Percentiles rank a stretch among this genome's conserved stretches.
Conservation (phyloP, 2,888 invertebrate genomes). For the Diaperis boleti region DNA sequence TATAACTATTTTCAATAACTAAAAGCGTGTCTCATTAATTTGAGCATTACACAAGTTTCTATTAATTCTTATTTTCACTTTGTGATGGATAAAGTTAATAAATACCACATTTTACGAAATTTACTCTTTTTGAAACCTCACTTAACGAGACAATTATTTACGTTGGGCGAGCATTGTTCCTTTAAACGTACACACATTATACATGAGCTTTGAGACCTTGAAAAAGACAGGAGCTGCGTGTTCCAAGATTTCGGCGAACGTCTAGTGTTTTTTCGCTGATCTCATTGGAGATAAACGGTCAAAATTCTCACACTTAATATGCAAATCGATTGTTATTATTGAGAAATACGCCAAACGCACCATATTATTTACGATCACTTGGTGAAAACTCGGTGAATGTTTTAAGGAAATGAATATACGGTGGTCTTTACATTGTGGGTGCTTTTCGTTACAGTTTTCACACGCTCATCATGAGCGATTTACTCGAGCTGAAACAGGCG, state of each 20-base stretch:
- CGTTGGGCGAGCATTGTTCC: too few species aligned
- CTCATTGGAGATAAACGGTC: constrained; percentile 46
- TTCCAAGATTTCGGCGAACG: constrained; percentile 39
- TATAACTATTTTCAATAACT: too few species aligned
- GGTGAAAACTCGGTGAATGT: constrained; percentile 29
- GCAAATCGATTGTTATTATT: constrained; percentile 51
- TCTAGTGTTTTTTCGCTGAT: constrained; percentile 44
- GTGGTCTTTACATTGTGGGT: constrained; percentile 19
- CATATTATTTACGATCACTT: constrained; percentile 45
- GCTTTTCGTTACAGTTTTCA: constrained; percentile 44
- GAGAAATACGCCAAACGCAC: constrained; percentile 52
- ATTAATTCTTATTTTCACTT: too few species aligned
- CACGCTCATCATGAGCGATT: constrained; percentile 46
- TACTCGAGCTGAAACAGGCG: constrained; percentile 41
- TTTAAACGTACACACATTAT: too few species aligned
- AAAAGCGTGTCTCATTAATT: too few species aligned
- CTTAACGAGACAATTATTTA: too few species aligned
- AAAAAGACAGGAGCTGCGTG: too few species aligned
- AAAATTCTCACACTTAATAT: constrained; percentile 52
- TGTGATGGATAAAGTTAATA: too few species aligned
- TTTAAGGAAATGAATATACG: constrained; percentile 11
- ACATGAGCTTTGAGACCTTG: too few species aligned
- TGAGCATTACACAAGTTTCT: too few species aligned
- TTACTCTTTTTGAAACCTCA: too few species aligned
- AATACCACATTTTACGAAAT: too few species aligned